phyloP scores from a whole-genome alignment of 2,113 vertebrate species.

The Bettongia penicillata region DNA sequence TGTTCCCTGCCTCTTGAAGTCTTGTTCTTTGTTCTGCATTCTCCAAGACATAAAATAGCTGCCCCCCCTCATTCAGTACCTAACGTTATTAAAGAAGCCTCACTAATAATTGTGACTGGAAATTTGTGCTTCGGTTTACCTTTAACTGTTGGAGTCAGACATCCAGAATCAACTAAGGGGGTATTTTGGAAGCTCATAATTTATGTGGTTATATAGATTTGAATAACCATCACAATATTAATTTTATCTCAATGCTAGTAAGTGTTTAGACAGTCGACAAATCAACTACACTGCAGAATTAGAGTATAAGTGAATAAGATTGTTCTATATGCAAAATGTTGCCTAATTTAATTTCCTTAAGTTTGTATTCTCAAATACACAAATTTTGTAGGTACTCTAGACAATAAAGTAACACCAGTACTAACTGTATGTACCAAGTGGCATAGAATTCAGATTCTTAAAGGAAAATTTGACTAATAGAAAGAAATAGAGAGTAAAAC shows the following conservation, averaged over 20 bases:
- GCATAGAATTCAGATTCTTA: too few species aligned
- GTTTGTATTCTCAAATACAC: not conserved
- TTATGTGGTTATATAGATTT: not conserved
- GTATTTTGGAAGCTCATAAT: constrained; percentile 2
- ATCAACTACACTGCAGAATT: not conserved
- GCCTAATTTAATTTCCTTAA: not conserved
- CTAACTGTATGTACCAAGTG: too few species aligned
- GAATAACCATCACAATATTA: not conserved
- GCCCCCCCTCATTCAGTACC: too few species aligned
- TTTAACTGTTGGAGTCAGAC: not conserved
- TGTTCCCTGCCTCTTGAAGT: too few species aligned
- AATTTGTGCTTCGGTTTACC: not conserved
- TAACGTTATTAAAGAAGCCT: not conserved
- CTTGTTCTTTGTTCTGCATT: too few species aligned
- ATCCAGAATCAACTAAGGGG: not conserved
- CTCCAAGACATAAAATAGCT: too few species aligned
- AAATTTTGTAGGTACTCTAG: too few species aligned
- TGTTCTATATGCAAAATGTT: not conserved
- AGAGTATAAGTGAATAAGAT: not conserved
- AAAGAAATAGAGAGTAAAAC: too few species aligned
- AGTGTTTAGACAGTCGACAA: not conserved
- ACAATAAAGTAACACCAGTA: too few species aligned
- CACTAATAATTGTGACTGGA: not conserved
- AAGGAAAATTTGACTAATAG: too few species aligned
- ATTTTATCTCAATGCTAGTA: not conserved